These are phyloP conservation scores for Rhegmatorhina hoffmannsi DNA, from an alignment of 2,113 vertebrate species.

Conservation along the genomic window DNA sequence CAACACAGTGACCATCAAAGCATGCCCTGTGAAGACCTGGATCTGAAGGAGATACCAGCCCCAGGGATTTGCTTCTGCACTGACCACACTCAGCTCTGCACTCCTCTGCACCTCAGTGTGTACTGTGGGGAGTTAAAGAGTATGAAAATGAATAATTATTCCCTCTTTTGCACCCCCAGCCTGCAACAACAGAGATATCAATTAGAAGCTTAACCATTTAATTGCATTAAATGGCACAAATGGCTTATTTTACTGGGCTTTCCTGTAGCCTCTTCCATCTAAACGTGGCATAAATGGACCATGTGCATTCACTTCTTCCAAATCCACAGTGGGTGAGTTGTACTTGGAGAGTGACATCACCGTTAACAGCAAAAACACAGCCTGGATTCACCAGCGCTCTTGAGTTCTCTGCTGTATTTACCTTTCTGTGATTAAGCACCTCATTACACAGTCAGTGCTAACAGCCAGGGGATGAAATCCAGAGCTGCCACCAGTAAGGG, in stretches of 20 bases:
- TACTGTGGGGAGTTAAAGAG: not conserved
- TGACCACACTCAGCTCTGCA: not conserved
- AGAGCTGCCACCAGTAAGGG: not conserved
- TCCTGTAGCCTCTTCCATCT: not conserved
- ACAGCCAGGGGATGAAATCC: not conserved
- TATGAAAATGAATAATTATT: not conserved
- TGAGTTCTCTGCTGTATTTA: not conserved
- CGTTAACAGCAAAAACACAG: not conserved
- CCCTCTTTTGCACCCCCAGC: not conserved
- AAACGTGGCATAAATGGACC: fast-evolving
- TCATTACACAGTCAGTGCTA: not conserved
- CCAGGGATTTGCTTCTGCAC: not conserved
- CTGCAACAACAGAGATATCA: not conserved
- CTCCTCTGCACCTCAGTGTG: not conserved
- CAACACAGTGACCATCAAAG: not conserved
- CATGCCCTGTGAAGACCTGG: not conserved
- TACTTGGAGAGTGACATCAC: not conserved
- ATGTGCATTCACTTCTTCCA: not conserved
- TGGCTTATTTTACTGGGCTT: not conserved
- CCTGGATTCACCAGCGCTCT: not conserved
- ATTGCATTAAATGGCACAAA: not conserved
- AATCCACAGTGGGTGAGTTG: not conserved
- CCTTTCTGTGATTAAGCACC: not conserved
- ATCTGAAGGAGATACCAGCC: not conserved
- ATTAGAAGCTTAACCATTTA: not conserved